phyloP scores from a whole-genome alignment of 2,113 vertebrate genomes.

The Trematocara variabile region DNA sequence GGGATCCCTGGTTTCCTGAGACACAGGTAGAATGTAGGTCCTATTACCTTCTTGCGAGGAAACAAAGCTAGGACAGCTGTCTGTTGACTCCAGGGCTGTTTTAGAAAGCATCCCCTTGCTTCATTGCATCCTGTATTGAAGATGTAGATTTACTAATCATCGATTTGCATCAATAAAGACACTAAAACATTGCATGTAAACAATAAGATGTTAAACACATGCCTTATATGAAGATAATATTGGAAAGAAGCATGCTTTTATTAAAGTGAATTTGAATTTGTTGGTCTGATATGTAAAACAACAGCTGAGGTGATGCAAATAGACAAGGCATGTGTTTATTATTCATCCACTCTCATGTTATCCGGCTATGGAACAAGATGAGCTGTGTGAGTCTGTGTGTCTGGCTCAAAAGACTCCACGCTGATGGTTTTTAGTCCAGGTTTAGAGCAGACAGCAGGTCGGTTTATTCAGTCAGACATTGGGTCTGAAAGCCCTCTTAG shows the following conservation, averaged over 20 bases:
- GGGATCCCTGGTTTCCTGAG: neutral
- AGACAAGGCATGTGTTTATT: neutral
- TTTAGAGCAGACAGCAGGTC: neutral
- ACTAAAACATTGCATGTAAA: neutral
- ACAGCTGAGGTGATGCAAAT: neutral
- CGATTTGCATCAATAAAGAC: neutral
- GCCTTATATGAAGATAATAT: neutral
- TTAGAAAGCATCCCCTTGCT: neutral
- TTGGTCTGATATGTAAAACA: neutral
- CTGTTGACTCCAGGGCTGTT: neutral
- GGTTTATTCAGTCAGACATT: neutral
- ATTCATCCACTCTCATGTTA: neutral
- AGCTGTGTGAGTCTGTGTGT: neutral
- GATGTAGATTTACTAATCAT: neutral
- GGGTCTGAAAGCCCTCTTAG: neutral
- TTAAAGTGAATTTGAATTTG: neutral
- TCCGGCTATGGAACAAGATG: neutral
- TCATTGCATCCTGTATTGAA: neutral
- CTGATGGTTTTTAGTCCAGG: neutral
- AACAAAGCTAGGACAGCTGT: neutral
- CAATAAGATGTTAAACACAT: neutral
- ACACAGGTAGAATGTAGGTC: neutral
- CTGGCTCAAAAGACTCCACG: neutral
- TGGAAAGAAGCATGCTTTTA: neutral
- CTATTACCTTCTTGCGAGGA: neutral